A percentile compares a stretch with the other conserved stretches of the same genome.
Evolutionary conservation across 1,140 invertebrate species (phyloP).

Genomic region (Halesus radiatus): DNA sequence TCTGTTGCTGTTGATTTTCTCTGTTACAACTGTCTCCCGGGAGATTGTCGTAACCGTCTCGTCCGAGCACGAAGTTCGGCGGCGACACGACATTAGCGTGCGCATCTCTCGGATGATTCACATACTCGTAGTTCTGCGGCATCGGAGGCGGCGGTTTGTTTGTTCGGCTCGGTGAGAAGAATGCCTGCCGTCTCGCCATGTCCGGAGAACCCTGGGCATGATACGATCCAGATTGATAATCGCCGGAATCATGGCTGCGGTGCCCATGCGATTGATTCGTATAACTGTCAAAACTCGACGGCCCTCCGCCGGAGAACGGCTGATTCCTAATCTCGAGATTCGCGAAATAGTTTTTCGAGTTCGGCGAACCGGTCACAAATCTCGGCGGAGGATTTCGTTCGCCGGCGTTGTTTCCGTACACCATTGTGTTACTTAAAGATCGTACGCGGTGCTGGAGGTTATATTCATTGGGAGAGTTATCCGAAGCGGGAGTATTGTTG

Average conservation of each 20-base stretch:
- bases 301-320: constrained; percentile 51
- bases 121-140: constrained; percentile 18
- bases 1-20: not conserved
- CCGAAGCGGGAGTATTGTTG: not conserved
- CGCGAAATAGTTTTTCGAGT: constrained; percentile 51
- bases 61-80: constrained; percentile 29
- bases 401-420: constrained; percentile 21
- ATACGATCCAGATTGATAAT: constrained; percentile 35
- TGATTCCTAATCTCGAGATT: constrained; percentile 54
- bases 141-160: not conserved
- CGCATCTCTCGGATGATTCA: constrained; percentile 32
- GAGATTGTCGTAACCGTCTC: constrained; percentile 43
- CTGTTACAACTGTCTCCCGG: not conserved
- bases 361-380: constrained; percentile 44
- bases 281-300: constrained; percentile 50
- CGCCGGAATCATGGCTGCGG: constrained; percentile 27
- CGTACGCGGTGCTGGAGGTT: constrained; percentile 32
- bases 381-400: constrained; percentile 38
- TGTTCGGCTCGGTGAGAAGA: constrained; percentile 46
- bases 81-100: constrained; percentile 32
- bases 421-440: constrained; percentile 52
- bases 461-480: constrained; percentile 42
- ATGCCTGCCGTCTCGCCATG: constrained; percentile 46
- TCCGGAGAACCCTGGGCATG: constrained; percentile 45
- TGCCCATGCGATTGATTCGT: constrained; percentile 10